Evolutionary conservation across 1,140 invertebrate genomes (phyloP).

Genomic region (Cydia amplana): DNA sequence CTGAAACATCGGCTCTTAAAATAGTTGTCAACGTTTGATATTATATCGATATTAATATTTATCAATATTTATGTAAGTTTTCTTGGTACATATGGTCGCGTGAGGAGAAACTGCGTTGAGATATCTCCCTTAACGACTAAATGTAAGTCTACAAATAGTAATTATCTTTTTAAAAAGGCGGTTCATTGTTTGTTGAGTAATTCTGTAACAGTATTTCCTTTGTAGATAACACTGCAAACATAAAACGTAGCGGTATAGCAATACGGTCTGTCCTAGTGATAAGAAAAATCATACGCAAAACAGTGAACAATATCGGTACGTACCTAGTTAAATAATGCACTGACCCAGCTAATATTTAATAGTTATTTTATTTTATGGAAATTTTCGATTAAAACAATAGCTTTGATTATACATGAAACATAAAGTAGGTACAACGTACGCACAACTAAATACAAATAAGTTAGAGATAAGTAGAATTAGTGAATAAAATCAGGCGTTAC

Average conservation of each 20-base stretch:
- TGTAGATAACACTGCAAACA: slow-evolving; percentile 30
- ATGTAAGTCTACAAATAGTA: not conserved
- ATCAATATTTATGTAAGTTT: not conserved
- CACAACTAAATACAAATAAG: too few species aligned
- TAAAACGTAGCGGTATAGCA: slow-evolving; percentile 20
- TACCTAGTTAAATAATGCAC: not conserved
- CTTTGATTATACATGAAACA: too few species aligned
- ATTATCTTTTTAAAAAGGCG: slow-evolving; percentile 26
- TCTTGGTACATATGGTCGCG: not conserved
- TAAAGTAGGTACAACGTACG: too few species aligned
- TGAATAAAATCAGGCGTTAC: too few species aligned
- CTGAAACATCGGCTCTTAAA: not conserved
- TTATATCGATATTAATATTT: not conserved
- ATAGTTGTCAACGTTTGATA: not conserved
- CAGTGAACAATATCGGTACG: not conserved
- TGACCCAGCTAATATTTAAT: not conserved
- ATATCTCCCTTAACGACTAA: not conserved
- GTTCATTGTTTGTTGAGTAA: slow-evolving; percentile 30
- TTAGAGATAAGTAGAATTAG: too few species aligned
- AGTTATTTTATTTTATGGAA: too few species aligned
- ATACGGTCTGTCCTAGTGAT: slow-evolving; percentile 11
- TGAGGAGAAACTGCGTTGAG: not conserved
- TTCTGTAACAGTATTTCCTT: slow-evolving; percentile 29
- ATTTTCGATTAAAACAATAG: too few species aligned
- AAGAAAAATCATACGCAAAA: slow-evolving; percentile 25